phyloP scores from a whole-genome alignment of 2,888 invertebrate genomes.

The Amphipoea oculea region DNA sequence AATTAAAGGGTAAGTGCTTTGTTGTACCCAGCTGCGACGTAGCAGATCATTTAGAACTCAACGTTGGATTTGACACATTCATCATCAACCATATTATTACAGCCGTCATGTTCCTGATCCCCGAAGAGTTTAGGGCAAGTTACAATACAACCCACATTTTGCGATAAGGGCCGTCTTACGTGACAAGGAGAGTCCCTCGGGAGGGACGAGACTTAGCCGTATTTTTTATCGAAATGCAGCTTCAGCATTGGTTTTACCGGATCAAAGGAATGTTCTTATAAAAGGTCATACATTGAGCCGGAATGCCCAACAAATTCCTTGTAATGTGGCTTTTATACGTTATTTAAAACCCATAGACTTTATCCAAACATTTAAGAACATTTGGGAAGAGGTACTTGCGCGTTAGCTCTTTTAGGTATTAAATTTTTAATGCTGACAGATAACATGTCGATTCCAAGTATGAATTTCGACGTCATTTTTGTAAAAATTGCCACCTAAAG shows the following conservation, averaged over 20 bases:
- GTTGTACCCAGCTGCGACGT: not conserved
- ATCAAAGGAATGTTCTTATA: constrained; percentile 22
- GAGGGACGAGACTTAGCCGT: constrained; percentile 19
- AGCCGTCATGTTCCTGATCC: constrained; percentile 14
- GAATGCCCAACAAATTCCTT: constrained; percentile 1
- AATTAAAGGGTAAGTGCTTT: not conserved
- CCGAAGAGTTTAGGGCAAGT: constrained; percentile 14
- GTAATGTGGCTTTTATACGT: constrained; percentile 21
- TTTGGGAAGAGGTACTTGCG: not conserved
- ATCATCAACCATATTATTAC: constrained; percentile 13
- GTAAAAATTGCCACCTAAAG: not conserved
- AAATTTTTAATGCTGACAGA: not conserved
- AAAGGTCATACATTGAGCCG: constrained; percentile 36
- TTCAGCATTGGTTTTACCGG: constrained; percentile 18
- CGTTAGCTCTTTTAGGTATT: not conserved
- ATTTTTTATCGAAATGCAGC: constrained; percentile 20
- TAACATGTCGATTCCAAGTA: not conserved
- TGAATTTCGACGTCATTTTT: not conserved
- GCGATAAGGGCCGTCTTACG: constrained; percentile 13
- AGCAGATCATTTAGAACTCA: not conserved
- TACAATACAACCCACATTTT: constrained; percentile 21
- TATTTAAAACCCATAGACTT: constrained; percentile 12
- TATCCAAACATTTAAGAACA: constrained; percentile 1
- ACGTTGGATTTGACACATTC: constrained; percentile 10
- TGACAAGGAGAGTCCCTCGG: not conserved